Conservation (phyloP, 2,797 vertebrate genomes). For the Eurystomus glaucurus region DNA sequence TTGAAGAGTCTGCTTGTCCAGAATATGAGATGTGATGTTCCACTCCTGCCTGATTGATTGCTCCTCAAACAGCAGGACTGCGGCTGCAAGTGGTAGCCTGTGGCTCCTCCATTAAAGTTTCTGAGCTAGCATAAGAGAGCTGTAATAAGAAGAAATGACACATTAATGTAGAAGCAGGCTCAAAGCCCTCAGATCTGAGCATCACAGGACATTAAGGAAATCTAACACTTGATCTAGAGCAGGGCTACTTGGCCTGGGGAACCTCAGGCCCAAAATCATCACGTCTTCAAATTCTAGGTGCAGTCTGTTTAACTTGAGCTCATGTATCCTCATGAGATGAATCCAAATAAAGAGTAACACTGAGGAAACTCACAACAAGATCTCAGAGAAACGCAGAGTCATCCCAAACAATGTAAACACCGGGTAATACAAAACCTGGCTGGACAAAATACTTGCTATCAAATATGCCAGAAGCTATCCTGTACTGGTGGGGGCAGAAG, state of each 20-base stretch:
- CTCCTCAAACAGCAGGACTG: conserved; percentile 37
- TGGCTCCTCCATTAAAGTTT: conserved; percentile 49
- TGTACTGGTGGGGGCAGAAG: background rate
- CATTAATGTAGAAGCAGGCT: background rate
- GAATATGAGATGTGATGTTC: conserved; percentile 36
- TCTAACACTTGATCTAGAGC: conserved; percentile 9
- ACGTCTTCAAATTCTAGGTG: background rate
- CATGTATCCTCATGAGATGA: background rate
- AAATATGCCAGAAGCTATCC: background rate
- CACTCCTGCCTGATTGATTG: conserved; percentile 28
- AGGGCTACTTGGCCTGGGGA: background rate
- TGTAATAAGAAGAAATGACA: conserved; percentile 45
- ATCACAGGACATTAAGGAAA: background rate
- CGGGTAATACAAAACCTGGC: background rate
- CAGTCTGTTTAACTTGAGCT: background rate
- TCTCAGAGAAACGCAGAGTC: background rate
- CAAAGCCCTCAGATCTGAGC: background rate
- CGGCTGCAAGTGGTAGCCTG: conserved; percentile 39
- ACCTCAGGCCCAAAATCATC: background rate
- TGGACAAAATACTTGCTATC: background rate
- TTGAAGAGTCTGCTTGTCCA: conserved; percentile 36
- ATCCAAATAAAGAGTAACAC: background rate
- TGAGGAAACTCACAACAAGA: background rate
- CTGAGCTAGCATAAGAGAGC: background rate
- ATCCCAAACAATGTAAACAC: background rate